Evolutionary conservation across 2,113 vertebrate species (phyloP).

Genomic region (Enhydra lutris): DNA sequence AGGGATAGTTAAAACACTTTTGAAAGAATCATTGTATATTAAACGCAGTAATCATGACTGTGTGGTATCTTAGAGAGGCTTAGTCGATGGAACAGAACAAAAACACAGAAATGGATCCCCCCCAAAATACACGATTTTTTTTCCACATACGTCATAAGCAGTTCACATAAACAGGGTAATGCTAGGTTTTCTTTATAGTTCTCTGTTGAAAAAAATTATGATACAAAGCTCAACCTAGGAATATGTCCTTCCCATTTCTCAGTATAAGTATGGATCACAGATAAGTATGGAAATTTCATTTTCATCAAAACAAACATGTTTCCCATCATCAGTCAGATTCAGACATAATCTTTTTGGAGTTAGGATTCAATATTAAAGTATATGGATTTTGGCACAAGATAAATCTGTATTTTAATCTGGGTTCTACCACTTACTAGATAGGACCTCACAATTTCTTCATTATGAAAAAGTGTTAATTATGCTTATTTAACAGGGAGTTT

Average conservation of each 20-base stretch:
- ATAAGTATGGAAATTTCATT: background rate
- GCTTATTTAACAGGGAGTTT: background rate
- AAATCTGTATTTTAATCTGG: background rate
- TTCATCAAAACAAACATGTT: background rate
- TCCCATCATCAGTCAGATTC: background rate
- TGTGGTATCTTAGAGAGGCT: background rate
- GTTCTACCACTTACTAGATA: background rate
- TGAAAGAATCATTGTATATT: background rate
- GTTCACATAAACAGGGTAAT: background rate
- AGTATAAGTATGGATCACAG: background rate
- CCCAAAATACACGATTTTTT: background rate
- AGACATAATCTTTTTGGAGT: background rate
- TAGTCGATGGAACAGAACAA: background rate
- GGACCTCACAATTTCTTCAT: background rate
- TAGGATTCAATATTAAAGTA: background rate
- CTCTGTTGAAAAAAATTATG: background rate
- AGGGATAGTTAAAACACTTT: background rate
- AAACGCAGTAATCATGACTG: background rate
- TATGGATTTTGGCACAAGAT: background rate
- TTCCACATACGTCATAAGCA: background rate
- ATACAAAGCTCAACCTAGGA: background rate
- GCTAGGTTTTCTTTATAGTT: background rate
- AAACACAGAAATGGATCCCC: background rate
- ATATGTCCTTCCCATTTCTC: background rate
- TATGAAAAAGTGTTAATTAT: background rate